Base-by-base conservation (phyloP, 1,140 invertebrate genomes). In the Dendroctonus ponderosae region DNA sequence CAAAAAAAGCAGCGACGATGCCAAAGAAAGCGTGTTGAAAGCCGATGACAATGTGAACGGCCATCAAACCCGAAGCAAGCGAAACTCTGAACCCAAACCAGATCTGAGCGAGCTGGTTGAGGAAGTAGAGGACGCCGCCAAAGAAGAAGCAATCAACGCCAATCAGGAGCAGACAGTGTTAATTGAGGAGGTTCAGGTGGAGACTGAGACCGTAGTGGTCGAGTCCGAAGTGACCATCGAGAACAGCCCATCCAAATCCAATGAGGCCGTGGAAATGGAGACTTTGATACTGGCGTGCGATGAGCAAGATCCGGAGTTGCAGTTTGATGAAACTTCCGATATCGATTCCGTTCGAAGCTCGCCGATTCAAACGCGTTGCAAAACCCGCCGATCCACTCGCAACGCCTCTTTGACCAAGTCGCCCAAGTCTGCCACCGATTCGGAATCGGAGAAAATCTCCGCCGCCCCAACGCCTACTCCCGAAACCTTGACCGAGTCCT, bases 361-460 rank as follows among this genome's bases (percentile, higher is more conserved):
- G 41, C 77, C 77, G 14, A 41, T 73, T 40, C 60, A 76, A 8
- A 61, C 43, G 5, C 71, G 78, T 44, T 77, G 77, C 60, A 71
- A 52, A 57, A 79, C 78, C 0, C 66, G 78, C 26, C 59, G 78
- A 44, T 77, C 76, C 7, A 74, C 74, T 12, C 54, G 77, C 41
- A 76, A 77, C 50, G 73, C 78, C 8, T 76, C 78, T 2, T 78
- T 77, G 12, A 76, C 77, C 52, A 79, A 76, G 66, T 77, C 77
- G 7, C 78, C 77, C 7, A 77, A 76, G 71, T 59, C 62, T 14
- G 15, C 69, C 8, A 46, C 42, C 40, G 62, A 71, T n/a, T 63
- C 71, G 9, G 62, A 71, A 9, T 62, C 60, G 2, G 67, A 65
- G 38, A 65, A 66, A 11, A 62, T 41, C 26, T 51, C 62, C 12